A percentile compares a stretch with the other conserved stretches of the same genome.
Evolutionary conservation across 2,113 vertebrate species (phyloP).

Genomic region (Myodes glareolus): DNA sequence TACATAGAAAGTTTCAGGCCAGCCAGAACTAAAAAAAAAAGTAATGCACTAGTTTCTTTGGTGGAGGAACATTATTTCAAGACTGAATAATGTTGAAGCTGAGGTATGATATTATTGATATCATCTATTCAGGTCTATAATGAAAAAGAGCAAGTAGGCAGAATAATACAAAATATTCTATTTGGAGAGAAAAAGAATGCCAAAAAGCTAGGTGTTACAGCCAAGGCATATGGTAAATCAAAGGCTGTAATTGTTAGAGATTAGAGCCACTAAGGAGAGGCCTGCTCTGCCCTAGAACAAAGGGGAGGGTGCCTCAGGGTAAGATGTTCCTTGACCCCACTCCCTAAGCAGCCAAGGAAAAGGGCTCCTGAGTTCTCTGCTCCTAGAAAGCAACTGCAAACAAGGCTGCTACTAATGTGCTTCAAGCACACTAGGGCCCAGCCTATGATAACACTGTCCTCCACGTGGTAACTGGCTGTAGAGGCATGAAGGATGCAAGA

Average conservation of each 20-base stretch:
- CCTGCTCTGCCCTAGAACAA: background rate
- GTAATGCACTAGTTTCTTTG: background rate
- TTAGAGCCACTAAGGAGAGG: background rate
- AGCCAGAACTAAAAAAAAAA: background rate
- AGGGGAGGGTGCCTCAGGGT: background rate
- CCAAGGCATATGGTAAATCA: background rate
- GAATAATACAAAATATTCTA: background rate
- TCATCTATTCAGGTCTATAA: background rate
- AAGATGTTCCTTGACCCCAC: background rate
- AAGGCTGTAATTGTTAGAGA: background rate
- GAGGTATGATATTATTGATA: background rate
- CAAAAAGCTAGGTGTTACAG: background rate
- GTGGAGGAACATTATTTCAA: background rate
- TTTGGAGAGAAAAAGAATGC: background rate
- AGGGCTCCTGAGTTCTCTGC: background rate
- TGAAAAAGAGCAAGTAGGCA: background rate
- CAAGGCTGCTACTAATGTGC: background rate
- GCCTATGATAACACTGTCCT: background rate
- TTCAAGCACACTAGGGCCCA: background rate
- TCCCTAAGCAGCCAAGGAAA: background rate
- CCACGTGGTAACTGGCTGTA: background rate
- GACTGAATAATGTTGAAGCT: background rate
- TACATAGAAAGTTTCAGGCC: background rate
- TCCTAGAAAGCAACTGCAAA: background rate
- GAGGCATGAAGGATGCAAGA: background rate